A percentile compares a stretch with the other conserved stretches of the same genome.
Evolutionary conservation across 1,140 invertebrate genomes (phyloP).

Genomic region (Paraescarpia echinospica): DNA sequence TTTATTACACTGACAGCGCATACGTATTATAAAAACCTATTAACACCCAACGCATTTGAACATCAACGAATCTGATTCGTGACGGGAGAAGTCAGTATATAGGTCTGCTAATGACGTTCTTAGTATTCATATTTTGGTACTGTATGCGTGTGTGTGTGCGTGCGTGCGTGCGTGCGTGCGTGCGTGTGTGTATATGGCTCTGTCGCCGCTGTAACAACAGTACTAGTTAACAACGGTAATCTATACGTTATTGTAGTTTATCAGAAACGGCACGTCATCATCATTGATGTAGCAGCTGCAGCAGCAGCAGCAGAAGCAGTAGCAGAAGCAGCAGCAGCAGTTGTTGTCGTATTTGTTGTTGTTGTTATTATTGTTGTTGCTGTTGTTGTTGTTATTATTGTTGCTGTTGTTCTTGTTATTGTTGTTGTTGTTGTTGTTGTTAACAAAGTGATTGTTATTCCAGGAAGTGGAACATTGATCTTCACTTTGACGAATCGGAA

Average conservation of each 20-base stretch:
- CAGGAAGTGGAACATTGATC: slow-evolving; percentile 25
- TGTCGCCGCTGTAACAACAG: background rate
- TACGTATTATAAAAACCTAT: background rate
- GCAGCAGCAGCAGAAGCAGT: too few species aligned
- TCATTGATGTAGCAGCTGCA: too few species aligned
- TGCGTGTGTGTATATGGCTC: too few species aligned
- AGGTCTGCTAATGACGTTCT: too few species aligned
- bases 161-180: too few species aligned
- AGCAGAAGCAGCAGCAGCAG: too few species aligned
- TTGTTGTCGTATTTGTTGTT: too few species aligned
- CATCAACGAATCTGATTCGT: background rate
- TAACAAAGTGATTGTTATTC: background rate
- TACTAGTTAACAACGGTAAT: background rate
- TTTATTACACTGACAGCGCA: background rate
- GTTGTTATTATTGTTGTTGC: too few species aligned
- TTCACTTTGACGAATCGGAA: slow-evolving; percentile 24
- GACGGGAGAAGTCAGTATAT: background rate
- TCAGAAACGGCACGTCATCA: background rate
- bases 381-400: too few species aligned
- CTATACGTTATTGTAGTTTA: background rate
- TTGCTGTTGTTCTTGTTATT: too few species aligned
- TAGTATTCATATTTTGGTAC: too few species aligned
- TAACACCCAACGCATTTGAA: background rate
- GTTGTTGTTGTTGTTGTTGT: background rate
- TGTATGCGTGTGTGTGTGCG: too few species aligned